Evolutionary conservation across 2,113 vertebrate genomes (phyloP), one percentile per base, ranked within the genome.

Genomic region (Smithornis capensis): DNA sequence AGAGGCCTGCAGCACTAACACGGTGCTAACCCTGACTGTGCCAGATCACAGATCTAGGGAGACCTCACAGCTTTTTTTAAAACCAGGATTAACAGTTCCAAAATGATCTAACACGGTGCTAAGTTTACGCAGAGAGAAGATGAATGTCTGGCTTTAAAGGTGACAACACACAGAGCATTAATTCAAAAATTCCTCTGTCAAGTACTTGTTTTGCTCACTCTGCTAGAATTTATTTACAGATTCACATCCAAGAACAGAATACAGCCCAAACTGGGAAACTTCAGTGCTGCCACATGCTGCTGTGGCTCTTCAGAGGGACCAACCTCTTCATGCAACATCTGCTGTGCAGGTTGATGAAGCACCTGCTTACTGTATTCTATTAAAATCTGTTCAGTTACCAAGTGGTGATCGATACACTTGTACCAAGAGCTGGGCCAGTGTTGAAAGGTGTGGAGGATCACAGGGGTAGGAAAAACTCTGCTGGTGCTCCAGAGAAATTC

Each of bases 211-310:
- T 74, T 82, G 74, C 63, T 95, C 50, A 91, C 70, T 95, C 35
- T 87, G 75, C 83, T 91, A 89, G 73, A 52, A 91, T 88, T 93
- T 94, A 95, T 91, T 96, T 92, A 82, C 76, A 94, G 69, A 79
- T 85, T 95, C 83, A 95, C 83, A 90, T 86, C 71, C 50, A 63
- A 87, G 76, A 80, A 23, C 83, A 93, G 81, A 73, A 78, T 35
- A 93, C 82, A 96, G 64, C 78, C 84, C 45, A 77, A 64, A 86
- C 5, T 59, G 64, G 71, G 59, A 67, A 81, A 73, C n/a, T 78
- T 90, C 56, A 60, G 14, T 95, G 90, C 90, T 94, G 71, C 82
- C 85, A 90, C 17, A 0, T 29, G 77, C 18, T 89, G 42, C 37
- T 53, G 70, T 78, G 75, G 79, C 74, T 88, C 62, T 75, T 60